Percentiles rank a stretch among this genome's conserved stretches.
Evolutionary conservation across 2,113 vertebrate species (phyloP).

Genomic region (Dasyurus viverrinus): DNA sequence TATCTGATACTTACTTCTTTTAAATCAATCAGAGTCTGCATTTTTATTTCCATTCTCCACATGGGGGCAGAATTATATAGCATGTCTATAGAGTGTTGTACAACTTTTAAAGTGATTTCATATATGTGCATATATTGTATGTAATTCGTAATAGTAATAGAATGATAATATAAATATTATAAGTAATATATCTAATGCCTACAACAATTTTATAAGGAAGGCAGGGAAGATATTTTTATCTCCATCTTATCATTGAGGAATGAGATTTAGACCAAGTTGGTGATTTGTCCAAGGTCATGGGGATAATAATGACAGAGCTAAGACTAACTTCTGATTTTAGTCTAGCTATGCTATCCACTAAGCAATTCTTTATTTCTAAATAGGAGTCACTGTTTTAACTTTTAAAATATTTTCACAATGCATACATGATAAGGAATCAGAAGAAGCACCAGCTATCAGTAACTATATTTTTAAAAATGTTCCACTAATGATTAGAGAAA

Average conservation of each 20-base stretch:
- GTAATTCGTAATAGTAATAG: background rate
- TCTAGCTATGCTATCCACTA: background rate
- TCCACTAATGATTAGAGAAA: background rate
- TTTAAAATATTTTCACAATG: conserved; percentile 21
- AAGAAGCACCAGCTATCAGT: background rate
- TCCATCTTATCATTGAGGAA: background rate
- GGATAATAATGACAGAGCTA: background rate
- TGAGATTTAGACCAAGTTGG: background rate
- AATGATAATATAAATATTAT: background rate
- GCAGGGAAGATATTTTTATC: background rate
- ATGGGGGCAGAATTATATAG: background rate
- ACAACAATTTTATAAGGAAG: background rate
- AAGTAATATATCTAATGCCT: background rate
- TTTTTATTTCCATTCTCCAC: background rate
- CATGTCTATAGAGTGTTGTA: background rate
- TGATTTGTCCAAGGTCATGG: background rate
- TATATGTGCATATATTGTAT: background rate
- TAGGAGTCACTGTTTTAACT: background rate
- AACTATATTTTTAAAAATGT: background rate
- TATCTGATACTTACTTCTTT: background rate
- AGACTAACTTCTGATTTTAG: background rate
- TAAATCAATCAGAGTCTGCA: background rate
- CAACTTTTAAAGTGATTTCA: background rate
- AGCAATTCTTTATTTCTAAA: background rate
- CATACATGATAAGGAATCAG: background rate